Conservation (phyloP, 2,113 vertebrate genomes). For the Asarcornis scutulata region DNA sequence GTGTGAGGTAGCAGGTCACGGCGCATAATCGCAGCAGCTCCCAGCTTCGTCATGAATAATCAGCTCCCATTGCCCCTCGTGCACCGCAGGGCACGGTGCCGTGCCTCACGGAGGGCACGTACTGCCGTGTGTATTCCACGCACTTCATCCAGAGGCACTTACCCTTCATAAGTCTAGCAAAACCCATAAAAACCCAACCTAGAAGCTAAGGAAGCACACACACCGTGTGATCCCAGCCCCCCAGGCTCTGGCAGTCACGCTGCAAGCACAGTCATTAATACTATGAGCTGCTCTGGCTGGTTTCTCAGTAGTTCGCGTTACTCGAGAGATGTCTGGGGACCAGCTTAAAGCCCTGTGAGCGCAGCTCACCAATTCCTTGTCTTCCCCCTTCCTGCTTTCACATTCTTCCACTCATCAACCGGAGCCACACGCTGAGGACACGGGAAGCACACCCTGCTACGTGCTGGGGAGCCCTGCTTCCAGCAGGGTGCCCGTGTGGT, state of each 20-base stretch:
- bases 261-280: neutral
- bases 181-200: neutral
- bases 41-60: neutral
- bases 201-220: neutral
- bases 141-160: neutral
- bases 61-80: too few species aligned
- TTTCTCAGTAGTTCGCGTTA: neutral
- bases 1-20: neutral
- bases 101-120: neutral
- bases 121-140: neutral
- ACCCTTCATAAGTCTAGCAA: neutral
- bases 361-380: neutral
- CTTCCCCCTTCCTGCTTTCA: neutral
- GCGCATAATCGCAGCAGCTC: neutral
- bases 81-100: neutral
- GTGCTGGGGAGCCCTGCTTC: neutral
- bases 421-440: neutral
- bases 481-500: neutral
- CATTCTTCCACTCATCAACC: neutral
- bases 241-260: neutral
- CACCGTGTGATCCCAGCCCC: too few species aligned
- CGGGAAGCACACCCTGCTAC: neutral
- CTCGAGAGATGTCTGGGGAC: neutral
- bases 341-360: neutral
- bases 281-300: neutral